phyloP scores from a whole-genome alignment of 2,113 vertebrate genomes.

The Elephantulus edwardii region DNA sequence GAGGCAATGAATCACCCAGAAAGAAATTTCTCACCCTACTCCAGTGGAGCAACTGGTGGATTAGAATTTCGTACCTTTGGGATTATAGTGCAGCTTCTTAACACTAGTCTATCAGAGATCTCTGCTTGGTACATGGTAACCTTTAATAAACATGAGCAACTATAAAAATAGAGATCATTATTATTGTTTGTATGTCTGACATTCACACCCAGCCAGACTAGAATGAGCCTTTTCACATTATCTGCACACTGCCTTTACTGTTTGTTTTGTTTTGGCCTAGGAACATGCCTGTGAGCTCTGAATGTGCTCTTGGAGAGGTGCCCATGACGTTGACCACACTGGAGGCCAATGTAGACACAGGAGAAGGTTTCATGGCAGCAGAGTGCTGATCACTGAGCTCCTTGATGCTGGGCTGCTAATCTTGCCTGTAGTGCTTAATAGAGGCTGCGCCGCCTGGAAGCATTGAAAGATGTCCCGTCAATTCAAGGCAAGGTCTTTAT shows the following conservation, averaged over 20 bases:
- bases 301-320: not conserved
- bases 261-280: not conserved
- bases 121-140: not conserved
- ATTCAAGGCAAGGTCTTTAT: constrained; percentile 65
- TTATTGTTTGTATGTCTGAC: not conserved
- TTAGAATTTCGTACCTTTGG: too few species aligned
- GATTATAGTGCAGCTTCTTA: too few species aligned
- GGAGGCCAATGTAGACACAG: not conserved
- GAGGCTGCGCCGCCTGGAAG: not conserved
- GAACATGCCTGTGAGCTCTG: not conserved
- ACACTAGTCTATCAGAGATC: too few species aligned
- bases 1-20: too few species aligned
- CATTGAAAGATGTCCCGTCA: not conserved
- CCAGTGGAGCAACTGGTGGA: too few species aligned
- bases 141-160: not conserved
- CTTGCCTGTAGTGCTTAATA: not conserved
- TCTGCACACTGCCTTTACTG: not conserved
- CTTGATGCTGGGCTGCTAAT: not conserved
- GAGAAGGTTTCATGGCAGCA: not conserved
- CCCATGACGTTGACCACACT: not conserved
- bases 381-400: not conserved
- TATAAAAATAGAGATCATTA: not conserved
- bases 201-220: not conserved
- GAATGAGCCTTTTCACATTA: not conserved
- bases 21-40: too few species aligned